phyloP scores from a whole-genome alignment of 2,113 vertebrate genomes.

The Megaleporinus macrocephalus region DNA sequence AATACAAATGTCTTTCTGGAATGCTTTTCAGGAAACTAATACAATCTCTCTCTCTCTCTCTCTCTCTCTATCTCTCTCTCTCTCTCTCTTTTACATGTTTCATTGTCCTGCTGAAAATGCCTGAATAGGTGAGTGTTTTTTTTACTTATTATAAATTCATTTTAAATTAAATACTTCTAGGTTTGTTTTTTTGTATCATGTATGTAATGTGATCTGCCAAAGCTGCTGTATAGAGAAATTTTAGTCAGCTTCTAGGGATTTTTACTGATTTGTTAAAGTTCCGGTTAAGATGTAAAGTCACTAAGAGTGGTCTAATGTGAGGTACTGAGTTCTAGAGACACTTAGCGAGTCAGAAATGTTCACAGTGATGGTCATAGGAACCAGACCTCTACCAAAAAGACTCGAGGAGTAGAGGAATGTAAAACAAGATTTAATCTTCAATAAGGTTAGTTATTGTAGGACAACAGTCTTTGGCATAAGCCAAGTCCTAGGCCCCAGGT shows the following conservation, averaged over 20 bases:
- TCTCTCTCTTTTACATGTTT: slow-evolving; percentile 5
- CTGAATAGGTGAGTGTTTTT: slow-evolving; percentile 47
- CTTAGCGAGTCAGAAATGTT: too few relatives aligned
- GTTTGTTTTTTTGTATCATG: background rate
- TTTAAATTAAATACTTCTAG: slow-evolving; percentile 2
- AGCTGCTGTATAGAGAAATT: background rate
- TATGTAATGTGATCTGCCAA: background rate
- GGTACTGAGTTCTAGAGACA: too few relatives aligned
- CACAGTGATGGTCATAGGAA: too few relatives aligned
- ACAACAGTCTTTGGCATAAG: too few relatives aligned
- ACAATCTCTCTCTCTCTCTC: background rate
- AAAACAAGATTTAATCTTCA: too few relatives aligned
- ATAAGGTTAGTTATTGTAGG: too few relatives aligned
- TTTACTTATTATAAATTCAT: slow-evolving; percentile 10
- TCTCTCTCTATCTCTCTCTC: slow-evolving; percentile 2
- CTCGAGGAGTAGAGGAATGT: too few relatives aligned
- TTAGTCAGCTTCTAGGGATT: background rate
- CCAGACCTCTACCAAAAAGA: too few relatives aligned
- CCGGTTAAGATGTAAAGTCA: too few relatives aligned
- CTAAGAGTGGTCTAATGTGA: too few relatives aligned
- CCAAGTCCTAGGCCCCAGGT: too few relatives aligned
- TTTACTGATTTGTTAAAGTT: too few relatives aligned
- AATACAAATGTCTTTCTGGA: slow-evolving; percentile 23
- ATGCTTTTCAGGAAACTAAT: slow-evolving; percentile 22
- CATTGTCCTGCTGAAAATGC: slow-evolving; percentile 6